Evolutionary conservation across 2,797 vertebrate species (phyloP).

Genomic region (Podarcis lilfordi): DNA sequence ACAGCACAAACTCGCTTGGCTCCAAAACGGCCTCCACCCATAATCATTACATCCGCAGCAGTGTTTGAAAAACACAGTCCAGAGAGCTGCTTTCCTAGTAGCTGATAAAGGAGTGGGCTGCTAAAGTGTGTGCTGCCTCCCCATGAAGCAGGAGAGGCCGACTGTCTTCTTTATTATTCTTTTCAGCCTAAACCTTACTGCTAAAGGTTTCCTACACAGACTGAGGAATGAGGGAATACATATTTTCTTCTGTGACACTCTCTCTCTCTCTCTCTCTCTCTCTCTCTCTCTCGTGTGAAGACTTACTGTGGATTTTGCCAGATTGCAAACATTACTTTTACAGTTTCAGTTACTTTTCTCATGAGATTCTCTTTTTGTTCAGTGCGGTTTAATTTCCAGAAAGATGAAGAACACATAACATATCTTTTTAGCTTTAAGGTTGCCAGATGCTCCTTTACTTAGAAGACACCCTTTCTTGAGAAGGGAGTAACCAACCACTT

Average conservation of each 20-base stretch:
- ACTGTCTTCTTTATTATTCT: slow-evolving; percentile 20
- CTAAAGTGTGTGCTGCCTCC: slow-evolving; percentile 63
- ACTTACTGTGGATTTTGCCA: slow-evolving; percentile 50
- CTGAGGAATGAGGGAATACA: neutral
- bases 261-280: neutral
- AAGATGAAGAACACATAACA: neutral
- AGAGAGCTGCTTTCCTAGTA: slow-evolving; percentile 50
- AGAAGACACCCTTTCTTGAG: neutral
- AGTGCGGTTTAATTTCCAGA: slow-evolving; percentile 3
- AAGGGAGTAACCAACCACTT: neutral
- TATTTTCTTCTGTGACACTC: neutral
- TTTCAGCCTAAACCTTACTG: neutral
- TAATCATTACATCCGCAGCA: slow-evolving; percentile 85
- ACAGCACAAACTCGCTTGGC: slow-evolving; percentile 83
- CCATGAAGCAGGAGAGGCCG: slow-evolving; percentile 57
- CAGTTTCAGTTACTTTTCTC: slow-evolving; percentile 32
- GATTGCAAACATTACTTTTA: slow-evolving; percentile 54
- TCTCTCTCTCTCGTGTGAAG: slow-evolving; percentile 30
- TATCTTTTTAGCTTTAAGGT: neutral
- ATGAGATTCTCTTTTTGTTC: slow-evolving; percentile 24
- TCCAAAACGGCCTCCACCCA: slow-evolving; percentile 89
- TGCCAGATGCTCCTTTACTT: neutral
- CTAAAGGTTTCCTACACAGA: slow-evolving; percentile 1
- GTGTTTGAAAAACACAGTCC: slow-evolving; percentile 80
- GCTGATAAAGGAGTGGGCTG: slow-evolving; percentile 41